Percentiles rank a stretch among this genome's conserved stretches.
Conservation (phyloP, 64 coral and sea anemone species). For the Montipora sp. region DNA sequence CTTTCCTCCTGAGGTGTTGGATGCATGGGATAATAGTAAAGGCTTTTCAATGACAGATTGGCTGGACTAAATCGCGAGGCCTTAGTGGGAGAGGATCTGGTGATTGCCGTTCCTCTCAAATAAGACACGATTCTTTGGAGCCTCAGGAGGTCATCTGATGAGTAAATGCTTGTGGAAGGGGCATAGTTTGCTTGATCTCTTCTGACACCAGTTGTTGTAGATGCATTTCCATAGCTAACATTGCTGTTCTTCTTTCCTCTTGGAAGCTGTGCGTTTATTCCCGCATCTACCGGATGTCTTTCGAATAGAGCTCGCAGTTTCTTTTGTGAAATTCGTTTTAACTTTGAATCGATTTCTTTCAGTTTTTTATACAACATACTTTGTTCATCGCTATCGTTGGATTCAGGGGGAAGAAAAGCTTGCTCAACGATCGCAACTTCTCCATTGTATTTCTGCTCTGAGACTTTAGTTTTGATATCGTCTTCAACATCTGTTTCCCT, state of each 20-base stretch:
- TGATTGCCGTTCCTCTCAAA: slow-evolving; percentile 2
- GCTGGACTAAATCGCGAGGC: neutral
- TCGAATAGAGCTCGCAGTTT: too few relatives aligned
- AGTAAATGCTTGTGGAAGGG: neutral
- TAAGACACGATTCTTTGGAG: slow-evolving; percentile 16
- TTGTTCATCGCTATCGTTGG: neutral
- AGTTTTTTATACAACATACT: neutral
- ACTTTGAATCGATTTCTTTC: neutral
- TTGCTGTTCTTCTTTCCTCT: neutral
- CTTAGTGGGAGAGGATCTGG: neutral
- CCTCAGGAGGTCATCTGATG: neutral
- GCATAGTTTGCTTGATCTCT: neutral
- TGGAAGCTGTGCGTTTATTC: neutral
- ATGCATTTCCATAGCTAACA: neutral
- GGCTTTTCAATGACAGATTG: slow-evolving; percentile 11
- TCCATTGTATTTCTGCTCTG: neutral
- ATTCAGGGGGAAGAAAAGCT: too few relatives aligned
- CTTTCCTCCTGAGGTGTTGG: slow-evolving; percentile 33
- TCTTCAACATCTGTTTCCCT: neutral
- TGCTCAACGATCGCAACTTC: neutral
- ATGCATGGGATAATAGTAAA: slow-evolving; percentile 42
- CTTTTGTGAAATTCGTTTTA: neutral
- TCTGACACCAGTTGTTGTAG: slow-evolving; percentile 25
- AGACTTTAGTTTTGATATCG: neutral
- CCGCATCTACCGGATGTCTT: neutral